Evolutionary conservation across 2,888 invertebrate species (phyloP).

Genomic region (Pardosa pseudoannulata): DNA sequence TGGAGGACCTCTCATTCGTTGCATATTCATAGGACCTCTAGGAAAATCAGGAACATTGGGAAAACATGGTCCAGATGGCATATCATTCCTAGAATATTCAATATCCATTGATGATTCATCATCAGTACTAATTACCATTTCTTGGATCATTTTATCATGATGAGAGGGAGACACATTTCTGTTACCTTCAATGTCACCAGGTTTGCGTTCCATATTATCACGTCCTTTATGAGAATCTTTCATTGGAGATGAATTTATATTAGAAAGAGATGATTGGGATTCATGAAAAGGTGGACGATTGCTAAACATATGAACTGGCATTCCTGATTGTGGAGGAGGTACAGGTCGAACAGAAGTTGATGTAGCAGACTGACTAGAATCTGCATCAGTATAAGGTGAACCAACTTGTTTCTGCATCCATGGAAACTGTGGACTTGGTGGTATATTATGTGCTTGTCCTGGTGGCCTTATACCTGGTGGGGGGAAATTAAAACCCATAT

Average conservation of each 20-base stretch:
- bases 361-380: conserved; percentile 25
- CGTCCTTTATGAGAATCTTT: conserved; percentile 21
- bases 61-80: conserved; percentile 20
- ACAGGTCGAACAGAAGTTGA: not conserved
- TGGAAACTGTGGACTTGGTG: conserved; percentile 33
- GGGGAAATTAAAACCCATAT: conserved; percentile 52
- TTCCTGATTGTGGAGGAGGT: conserved; percentile 29
- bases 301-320: conserved; percentile 39
- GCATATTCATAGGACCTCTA: conserved; percentile 53
- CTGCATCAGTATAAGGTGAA: conserved; percentile 38
- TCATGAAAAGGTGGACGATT: conserved; percentile 35
- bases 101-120: conserved; percentile 66
- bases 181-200: conserved; percentile 31
- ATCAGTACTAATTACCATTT: conserved; percentile 63
- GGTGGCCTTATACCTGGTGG: conserved; percentile 58
- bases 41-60: conserved; percentile 39
- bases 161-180: conserved; percentile 19
- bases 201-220: conserved; percentile 14
- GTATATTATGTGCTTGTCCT: conserved; percentile 12
- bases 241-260: conserved; percentile 13
- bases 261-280: not conserved
- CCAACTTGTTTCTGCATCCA: conserved; percentile 42
- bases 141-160: conserved; percentile 48
- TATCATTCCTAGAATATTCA: conserved; percentile 37
- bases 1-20: conserved; percentile 39